A percentile compares a stretch with the other conserved stretches of the same genome.
phyloP scores from a whole-genome alignment of 1,140 invertebrate genomes.

The Conopomorpha cramerella region DNA sequence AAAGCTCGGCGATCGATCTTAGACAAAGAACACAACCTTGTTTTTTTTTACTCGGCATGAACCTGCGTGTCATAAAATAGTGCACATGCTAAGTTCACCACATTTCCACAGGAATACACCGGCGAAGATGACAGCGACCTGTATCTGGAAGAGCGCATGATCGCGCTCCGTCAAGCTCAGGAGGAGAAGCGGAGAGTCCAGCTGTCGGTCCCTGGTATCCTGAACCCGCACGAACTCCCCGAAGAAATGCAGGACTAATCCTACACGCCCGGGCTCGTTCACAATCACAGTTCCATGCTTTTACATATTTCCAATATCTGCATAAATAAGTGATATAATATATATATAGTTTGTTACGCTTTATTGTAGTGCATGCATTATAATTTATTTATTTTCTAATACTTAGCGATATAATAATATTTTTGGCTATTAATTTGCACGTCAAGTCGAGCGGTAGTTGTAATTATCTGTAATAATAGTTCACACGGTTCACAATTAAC shows the following conservation, averaged over 20 bases:
- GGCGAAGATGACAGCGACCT: constrained; percentile 97
- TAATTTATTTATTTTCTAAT: too few relatives aligned
- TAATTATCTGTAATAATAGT: too few relatives aligned
- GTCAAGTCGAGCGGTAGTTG: too few relatives aligned
- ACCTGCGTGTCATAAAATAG: too few relatives aligned
- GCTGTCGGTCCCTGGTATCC: constrained; percentile 92
- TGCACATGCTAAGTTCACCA: too few relatives aligned
- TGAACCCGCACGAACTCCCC: constrained; percentile 95
- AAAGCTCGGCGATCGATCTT: too few relatives aligned
- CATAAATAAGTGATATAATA: neutral
- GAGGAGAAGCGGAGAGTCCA: constrained; percentile 92
- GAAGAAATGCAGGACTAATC: constrained; percentile 97
- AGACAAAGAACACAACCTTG: too few relatives aligned
- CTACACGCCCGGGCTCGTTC: neutral
- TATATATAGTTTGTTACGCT: neutral
- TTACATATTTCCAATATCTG: neutral
- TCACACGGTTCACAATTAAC: too few relatives aligned
- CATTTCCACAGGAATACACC: constrained; percentile 84
- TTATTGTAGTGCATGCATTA: too few relatives aligned
- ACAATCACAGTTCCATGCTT: neutral
- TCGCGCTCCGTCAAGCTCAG: constrained; percentile 84
- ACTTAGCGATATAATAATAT: neutral
- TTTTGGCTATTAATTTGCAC: neutral
- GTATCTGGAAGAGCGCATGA: constrained; percentile 94
- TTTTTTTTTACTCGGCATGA: too few relatives aligned